These are phyloP conservation scores for Stigmatopora argus DNA, from an alignment of 2,113 vertebrate genomes.

Conservation along the genomic window DNA sequence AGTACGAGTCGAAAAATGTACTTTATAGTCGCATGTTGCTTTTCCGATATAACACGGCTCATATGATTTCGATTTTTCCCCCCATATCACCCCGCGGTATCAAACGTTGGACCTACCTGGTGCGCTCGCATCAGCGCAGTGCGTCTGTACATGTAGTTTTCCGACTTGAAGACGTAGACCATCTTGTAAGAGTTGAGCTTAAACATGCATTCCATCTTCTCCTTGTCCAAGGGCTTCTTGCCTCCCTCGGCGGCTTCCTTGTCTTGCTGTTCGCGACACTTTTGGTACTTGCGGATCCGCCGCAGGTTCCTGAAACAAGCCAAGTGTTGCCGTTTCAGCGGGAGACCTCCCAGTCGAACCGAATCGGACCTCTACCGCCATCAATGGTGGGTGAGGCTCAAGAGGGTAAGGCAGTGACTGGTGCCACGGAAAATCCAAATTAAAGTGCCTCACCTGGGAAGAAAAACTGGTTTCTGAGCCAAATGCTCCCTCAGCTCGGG, in stretches of 20 bases:
- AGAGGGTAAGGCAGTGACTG: background rate
- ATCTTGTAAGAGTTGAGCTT: constrained; percentile 99
- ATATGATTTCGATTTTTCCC: background rate
- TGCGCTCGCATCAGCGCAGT: constrained; percentile 90
- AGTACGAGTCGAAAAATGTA: no score
- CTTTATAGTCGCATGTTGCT: no score
- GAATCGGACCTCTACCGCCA: background rate
- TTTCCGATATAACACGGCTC: background rate
- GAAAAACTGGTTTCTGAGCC: constrained; percentile 96
- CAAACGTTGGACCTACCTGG: constrained; percentile 74
- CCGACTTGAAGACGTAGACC: constrained; percentile 98
- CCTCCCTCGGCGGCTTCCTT: constrained; percentile 81
- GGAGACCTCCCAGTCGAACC: no score
- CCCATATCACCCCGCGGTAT: background rate
- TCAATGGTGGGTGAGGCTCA: background rate
- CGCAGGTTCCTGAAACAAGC: constrained; percentile 80
- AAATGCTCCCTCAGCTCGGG: constrained; percentile 92
- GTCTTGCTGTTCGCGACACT: constrained; percentile 86
- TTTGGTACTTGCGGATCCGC: constrained; percentile 92
- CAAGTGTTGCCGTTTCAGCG: background rate
- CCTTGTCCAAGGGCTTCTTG: constrained; percentile 84
- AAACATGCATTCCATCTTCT: constrained; percentile 96
- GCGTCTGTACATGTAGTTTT: constrained; percentile 98
- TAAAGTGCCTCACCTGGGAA: constrained; percentile 79
- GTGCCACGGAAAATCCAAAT: background rate